These are phyloP conservation scores for Pristis pectinata DNA, from an alignment of 2,797 vertebrate species.

Conservation along the genomic window DNA sequence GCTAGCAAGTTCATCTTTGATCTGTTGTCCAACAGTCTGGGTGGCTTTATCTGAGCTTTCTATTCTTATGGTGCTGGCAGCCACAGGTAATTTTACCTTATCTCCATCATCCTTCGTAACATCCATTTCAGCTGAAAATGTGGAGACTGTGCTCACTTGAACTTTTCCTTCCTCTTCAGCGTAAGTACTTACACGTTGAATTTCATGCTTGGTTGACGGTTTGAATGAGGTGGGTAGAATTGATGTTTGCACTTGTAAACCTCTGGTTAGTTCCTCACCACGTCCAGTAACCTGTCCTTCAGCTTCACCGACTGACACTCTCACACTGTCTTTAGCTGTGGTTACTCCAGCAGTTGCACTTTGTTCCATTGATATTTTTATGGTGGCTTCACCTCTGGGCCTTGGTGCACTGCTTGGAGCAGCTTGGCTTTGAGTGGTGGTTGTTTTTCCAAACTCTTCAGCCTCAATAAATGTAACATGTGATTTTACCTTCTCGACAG, in stretches of 20 bases:
- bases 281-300: not conserved
- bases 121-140: not conserved
- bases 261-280: not conserved
- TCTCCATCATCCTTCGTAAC: not conserved
- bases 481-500: not conserved
- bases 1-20: not conserved
- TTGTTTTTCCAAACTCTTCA: not conserved
- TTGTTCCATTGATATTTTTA: not conserved
- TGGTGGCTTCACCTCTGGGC: not conserved
- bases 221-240: not conserved
- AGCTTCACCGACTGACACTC: not conserved
- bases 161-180: not conserved
- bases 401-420: not conserved
- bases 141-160: not conserved
- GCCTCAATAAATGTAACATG: not conserved
- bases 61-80: not conserved
- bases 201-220: not conserved
- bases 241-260: not conserved
- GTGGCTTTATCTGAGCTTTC: not conserved
- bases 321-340: too few relatives aligned
- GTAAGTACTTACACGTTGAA: not conserved
- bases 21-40: not conserved
- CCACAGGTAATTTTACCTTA: not conserved
- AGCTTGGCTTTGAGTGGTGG: not conserved
- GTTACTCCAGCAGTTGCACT: not conserved